Conservation (phyloP, 2,888 invertebrate species). For the Rhamphomyia laevipes region DNA sequence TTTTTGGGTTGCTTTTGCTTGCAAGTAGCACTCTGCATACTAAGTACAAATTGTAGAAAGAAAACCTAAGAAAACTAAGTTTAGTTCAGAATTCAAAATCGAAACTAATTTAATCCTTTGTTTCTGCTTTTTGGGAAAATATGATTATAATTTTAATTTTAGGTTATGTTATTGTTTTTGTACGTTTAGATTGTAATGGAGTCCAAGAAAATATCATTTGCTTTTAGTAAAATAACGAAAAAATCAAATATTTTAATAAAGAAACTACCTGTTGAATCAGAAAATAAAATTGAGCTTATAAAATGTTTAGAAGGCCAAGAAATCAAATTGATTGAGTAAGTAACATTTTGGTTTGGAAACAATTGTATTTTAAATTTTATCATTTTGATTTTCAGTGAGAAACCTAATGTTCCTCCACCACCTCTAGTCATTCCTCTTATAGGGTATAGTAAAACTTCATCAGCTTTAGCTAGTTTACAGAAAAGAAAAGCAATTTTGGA, state of each 20-base stretch:
- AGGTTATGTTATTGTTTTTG: too few relatives aligned
- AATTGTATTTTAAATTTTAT: too few relatives aligned
- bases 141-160: too few relatives aligned
- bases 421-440: constrained; percentile 57
- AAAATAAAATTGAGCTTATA: constrained; percentile 53
- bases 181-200: constrained; percentile 37
- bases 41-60: too few relatives aligned
- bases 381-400: constrained; percentile 37
- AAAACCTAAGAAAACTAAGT: too few relatives aligned
- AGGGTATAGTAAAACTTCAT: constrained; percentile 43
- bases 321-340: constrained; percentile 65
- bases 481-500: constrained; percentile 29
- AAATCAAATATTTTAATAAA: constrained; percentile 38
- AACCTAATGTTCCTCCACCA: constrained; percentile 24
- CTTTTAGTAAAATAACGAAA: constrained; percentile 58
- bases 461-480: constrained; percentile 37
- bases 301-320: constrained; percentile 66
- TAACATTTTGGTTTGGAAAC: constrained; percentile 15
- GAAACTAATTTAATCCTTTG: too few relatives aligned
- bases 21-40: too few relatives aligned
- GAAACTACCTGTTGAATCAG: constrained; percentile 24
- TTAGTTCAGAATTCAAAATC: too few relatives aligned
- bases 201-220: constrained; percentile 66
- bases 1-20: too few relatives aligned
- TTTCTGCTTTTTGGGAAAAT: too few relatives aligned